Evolutionary conservation across 2,113 vertebrate species (phyloP).

Genomic region (Erythrolamprus reginae): DNA sequence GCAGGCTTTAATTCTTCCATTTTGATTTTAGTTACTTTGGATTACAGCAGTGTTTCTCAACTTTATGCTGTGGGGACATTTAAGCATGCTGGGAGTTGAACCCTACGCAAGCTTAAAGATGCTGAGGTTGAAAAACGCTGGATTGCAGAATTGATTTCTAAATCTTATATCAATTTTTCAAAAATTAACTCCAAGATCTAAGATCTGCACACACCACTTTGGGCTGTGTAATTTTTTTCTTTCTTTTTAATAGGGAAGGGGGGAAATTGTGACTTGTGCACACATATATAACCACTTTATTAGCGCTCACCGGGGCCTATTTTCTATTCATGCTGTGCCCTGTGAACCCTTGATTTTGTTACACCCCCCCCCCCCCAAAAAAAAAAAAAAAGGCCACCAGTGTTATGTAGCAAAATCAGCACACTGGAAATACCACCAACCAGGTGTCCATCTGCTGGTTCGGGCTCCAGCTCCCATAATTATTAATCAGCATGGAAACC

Average conservation of each 20-base stretch:
- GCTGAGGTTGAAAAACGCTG: not conserved
- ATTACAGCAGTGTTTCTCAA: not conserved
- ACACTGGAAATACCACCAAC: not conserved
- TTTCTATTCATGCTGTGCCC: not conserved
- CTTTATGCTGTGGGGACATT: not conserved
- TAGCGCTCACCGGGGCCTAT: constrained; percentile 18
- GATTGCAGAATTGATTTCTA: not conserved
- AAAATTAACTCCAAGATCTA: not conserved
- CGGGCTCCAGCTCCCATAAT: not conserved
- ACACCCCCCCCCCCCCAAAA: too few relatives aligned
- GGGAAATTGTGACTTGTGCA: not conserved
- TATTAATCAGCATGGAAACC: not conserved
- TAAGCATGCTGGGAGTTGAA: not conserved
- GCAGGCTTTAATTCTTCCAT: not conserved
- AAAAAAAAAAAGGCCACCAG: not conserved
- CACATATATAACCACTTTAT: constrained; percentile 14
- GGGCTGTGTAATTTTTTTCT: not conserved
- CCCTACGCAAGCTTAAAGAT: not conserved
- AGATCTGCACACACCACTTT: not conserved
- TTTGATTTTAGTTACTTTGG: not conserved
- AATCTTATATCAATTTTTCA: not conserved
- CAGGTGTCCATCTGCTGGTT: not conserved
- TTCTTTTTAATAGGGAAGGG: not conserved
- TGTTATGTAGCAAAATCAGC: not conserved
- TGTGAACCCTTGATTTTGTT: not conserved